phyloP scores from a whole-genome alignment of 1,140 invertebrate species.

The Drusus annulatus region DNA sequence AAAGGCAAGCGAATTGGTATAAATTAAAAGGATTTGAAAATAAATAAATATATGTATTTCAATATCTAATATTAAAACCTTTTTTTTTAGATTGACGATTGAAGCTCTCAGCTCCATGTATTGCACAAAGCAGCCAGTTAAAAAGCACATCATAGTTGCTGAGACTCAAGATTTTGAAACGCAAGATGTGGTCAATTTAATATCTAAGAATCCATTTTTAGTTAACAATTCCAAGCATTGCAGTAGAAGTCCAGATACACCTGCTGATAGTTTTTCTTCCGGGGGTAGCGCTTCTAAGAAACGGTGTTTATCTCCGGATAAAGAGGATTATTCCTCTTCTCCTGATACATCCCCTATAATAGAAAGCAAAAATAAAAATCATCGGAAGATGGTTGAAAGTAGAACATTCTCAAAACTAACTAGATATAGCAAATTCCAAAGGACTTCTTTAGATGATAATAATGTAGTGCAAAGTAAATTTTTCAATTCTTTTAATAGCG shows the following conservation, averaged over 20 bases:
- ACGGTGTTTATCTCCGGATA: slow-evolving; percentile 31
- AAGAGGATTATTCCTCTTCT: slow-evolving; percentile 30
- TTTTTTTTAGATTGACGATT: slow-evolving; percentile 62
- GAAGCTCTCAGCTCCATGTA: slow-evolving; percentile 68
- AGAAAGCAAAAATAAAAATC: slow-evolving; percentile 65
- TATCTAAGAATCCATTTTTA: slow-evolving; percentile 42
- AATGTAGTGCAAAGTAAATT: slow-evolving; percentile 68
- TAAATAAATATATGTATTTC: no score
- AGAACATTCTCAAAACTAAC: slow-evolving; percentile 62
- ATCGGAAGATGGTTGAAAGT: slow-evolving; percentile 62
- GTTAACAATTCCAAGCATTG: slow-evolving; percentile 57
- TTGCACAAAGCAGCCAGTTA: slow-evolving; percentile 63
- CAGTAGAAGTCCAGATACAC: neutral
- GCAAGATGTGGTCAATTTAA: neutral
- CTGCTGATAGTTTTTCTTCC: neutral
- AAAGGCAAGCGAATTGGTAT: slow-evolving; percentile 11
- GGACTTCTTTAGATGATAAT: slow-evolving; percentile 64
- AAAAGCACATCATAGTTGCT: slow-evolving; percentile 61
- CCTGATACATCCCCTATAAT: slow-evolving; percentile 66
- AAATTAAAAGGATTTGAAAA: no score
- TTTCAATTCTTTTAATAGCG: slow-evolving; percentile 60
- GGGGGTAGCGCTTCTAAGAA: slow-evolving; percentile 27
- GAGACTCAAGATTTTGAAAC: slow-evolving; percentile 50
- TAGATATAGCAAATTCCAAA: slow-evolving; percentile 66
- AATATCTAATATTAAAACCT: no score